phyloP scores from a whole-genome alignment of 2,797 vertebrate genomes.

The Tragelaphus eurycerus region DNA sequence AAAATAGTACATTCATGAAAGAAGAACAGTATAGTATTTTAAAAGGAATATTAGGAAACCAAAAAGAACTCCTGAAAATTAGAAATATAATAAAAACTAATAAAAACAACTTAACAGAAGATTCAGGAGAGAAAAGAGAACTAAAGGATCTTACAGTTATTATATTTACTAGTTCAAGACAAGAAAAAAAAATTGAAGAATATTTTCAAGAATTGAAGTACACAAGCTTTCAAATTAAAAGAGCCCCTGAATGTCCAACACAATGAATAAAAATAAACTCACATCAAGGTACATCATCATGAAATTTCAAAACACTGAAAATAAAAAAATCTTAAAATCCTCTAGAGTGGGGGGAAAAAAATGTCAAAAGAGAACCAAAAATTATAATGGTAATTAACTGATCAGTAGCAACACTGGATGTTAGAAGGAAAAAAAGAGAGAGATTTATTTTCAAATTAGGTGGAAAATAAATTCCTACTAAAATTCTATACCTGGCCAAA shows the following conservation, averaged over 20 bases:
- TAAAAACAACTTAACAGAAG: not conserved
- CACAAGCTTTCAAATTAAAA: slow-evolving; percentile 5
- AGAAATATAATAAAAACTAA: not conserved
- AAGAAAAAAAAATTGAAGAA: not conserved
- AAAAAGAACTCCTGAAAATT: not conserved
- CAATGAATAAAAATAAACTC: not conserved
- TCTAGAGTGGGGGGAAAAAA: not conserved
- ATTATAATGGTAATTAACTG: not conserved
- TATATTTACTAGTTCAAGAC: not conserved
- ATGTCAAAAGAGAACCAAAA: slow-evolving; percentile 28
- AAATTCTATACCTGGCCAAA: not conserved
- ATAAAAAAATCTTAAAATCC: not conserved
- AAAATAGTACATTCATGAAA: not conserved
- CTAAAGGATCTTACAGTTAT: not conserved
- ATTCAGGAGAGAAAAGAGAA: not conserved
- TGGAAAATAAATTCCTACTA: slow-evolving; percentile 7
- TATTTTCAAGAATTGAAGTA: not conserved
- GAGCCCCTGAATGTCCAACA: not conserved
- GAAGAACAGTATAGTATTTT: not conserved
- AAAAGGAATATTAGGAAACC: slow-evolving; percentile 9
- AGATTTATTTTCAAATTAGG: not conserved
- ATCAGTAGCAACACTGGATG: not conserved
- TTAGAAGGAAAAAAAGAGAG: not conserved
- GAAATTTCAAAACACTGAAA: not conserved
- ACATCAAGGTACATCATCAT: not conserved